Evolutionary conservation across 1,140 invertebrate species (phyloP).

Genomic region (Acromyrmex heyeri): DNA sequence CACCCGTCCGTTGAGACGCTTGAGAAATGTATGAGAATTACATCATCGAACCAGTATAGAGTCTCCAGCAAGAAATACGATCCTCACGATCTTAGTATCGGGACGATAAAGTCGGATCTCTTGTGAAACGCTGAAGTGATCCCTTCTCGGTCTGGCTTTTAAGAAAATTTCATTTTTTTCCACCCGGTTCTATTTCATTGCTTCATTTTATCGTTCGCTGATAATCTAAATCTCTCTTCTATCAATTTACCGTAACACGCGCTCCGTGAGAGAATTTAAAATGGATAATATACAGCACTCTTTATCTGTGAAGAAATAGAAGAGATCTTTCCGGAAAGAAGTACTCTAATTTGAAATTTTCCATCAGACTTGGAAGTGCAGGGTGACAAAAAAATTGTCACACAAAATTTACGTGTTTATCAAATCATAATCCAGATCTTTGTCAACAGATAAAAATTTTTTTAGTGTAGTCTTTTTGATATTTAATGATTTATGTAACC

Average conservation of each 20-base stretch:
- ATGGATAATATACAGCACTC: background rate
- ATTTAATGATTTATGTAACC: too few relatives aligned
- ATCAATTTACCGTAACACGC: background rate
- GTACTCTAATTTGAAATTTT: background rate
- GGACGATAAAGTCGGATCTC: conserved; percentile 20
- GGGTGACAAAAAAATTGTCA: too few relatives aligned
- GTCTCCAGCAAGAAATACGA: conserved; percentile 6
- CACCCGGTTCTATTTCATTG: conserved; percentile 21
- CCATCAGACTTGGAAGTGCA: background rate
- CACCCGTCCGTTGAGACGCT: conserved; percentile 33
- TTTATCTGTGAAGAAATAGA: background rate
- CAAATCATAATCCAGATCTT: too few relatives aligned
- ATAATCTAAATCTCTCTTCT: conserved; percentile 9
- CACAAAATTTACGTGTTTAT: too few relatives aligned
- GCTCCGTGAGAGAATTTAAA: background rate
- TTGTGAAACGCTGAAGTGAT: conserved; percentile 12
- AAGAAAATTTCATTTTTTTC: background rate
- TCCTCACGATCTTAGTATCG: conserved; percentile 3
- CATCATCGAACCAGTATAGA: conserved; percentile 13
- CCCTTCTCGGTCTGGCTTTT: background rate
- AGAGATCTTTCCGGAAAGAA: background rate
- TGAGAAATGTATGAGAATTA: conserved; percentile 41
- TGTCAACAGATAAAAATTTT: too few relatives aligned
- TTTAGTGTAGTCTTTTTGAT: too few relatives aligned
- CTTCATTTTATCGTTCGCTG: background rate